Percentiles rank a stretch among this genome's conserved stretches.
phyloP scores from a whole-genome alignment of 1,140 invertebrate genomes.

The Frieseomelitta varia region DNA sequence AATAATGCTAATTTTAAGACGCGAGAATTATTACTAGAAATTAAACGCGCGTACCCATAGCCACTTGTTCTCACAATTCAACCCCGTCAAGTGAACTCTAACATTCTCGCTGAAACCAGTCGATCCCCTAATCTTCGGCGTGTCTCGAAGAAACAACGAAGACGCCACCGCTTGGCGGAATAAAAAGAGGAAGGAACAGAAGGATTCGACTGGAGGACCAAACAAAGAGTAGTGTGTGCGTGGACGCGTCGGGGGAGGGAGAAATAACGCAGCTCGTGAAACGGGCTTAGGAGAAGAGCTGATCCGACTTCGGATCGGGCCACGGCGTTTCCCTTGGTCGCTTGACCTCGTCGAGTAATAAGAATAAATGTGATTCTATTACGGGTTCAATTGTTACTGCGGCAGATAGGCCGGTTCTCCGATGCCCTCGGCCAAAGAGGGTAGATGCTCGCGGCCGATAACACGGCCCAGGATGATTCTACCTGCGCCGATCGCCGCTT shows the following conservation, averaged over 20 bases:
- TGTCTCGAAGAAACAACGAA: neutral
- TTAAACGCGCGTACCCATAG: too few relatives aligned
- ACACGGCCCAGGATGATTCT: slow-evolving; percentile 56
- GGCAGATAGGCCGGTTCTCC: slow-evolving; percentile 74
- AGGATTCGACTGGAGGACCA: neutral
- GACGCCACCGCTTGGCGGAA: neutral
- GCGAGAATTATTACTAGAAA: too few relatives aligned
- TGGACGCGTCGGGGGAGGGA: slow-evolving; percentile 37
- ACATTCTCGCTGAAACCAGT: too few relatives aligned
- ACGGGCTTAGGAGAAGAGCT: slow-evolving; percentile 56
- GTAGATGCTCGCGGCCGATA: slow-evolving; percentile 76
- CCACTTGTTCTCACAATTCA: too few relatives aligned
- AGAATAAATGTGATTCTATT: slow-evolving; percentile 83
- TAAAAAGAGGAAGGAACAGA: too few relatives aligned
- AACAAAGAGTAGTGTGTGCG: slow-evolving; percentile 28
- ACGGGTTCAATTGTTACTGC: slow-evolving; percentile 82
- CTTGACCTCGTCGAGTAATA: slow-evolving; percentile 82
- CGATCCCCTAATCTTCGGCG: too few relatives aligned
- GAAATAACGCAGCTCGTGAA: slow-evolving; percentile 63
- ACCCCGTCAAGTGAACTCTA: too few relatives aligned
- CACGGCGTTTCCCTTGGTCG: slow-evolving; percentile 65
- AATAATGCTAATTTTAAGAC: too few relatives aligned
- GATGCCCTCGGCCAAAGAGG: slow-evolving; percentile 61
- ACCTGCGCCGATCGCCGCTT: slow-evolving; percentile 49
- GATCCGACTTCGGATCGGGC: slow-evolving; percentile 55